Base-by-base conservation (phyloP, 1,140 invertebrate genomes). In the Drosophila kikkawai region DNA sequence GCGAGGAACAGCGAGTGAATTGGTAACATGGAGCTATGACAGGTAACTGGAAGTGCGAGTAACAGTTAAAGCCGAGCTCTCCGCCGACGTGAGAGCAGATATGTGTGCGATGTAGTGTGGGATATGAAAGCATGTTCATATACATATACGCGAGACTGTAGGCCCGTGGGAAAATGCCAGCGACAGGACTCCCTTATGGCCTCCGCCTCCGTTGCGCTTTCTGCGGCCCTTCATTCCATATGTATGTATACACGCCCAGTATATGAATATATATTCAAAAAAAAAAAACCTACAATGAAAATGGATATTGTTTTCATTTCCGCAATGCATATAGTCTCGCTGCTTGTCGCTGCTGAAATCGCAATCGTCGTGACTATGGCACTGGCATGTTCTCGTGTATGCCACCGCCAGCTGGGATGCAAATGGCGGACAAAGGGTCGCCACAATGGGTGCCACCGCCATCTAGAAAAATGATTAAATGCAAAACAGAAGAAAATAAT, bases 281-380 rank as follows among this genome's bases (percentile, higher is more conserved):
- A 15, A 48, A 15, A 78, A 84, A 22, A 88, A 75, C 64, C 79
- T 68, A 90, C 85, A 88, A 88, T 88, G 84, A 78, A 88, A 90
- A 88, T 88, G 84, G 80, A 88, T 88, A 88, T 88, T 90, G 84
- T 88, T 88, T 88, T 88, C 84, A 88, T 88, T 90, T 90, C 85
- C 84, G 85, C 74, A 80, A 69, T 73, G 55, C 69, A 73, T 37
- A 69, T 51, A 26, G 11, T 37, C 36, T 66, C 48, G 45, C 15
- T 45, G 36, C 55, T 59, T 59, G 61, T 65, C 29, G 61, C 22
- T 39, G 15, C 36, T 36, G 61, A 26, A 55, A 39, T 70, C 45
- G 61, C 65, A 61, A 55, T 69, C 37, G 65, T 41, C 51, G 50
- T 66, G 36, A 37, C 75, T 17, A 11, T 32, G 26, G 26, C 48